These are phyloP conservation scores for Diachasma alloeum DNA, from an alignment of 1,140 invertebrate genomes.

Conservation along the genomic window DNA sequence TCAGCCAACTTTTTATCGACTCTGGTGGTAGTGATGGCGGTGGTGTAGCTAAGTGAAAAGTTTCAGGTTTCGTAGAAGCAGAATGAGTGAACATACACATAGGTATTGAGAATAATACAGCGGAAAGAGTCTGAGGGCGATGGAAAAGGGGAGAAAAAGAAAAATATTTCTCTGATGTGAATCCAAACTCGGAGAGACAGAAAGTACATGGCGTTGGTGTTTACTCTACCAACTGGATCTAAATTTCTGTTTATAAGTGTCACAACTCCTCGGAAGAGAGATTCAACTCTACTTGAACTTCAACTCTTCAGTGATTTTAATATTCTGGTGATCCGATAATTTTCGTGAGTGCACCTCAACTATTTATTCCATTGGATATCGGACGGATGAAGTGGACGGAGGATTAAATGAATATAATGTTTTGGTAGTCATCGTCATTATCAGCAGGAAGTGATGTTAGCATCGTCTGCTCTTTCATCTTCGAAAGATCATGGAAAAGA, in stretches of 20 bases:
- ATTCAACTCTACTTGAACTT: not conserved
- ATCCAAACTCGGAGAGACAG: not conserved
- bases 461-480: too few species aligned
- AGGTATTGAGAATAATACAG: conserved; percentile 19
- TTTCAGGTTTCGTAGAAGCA: conserved; percentile 41
- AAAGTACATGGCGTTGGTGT: conserved; percentile 34
- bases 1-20: conserved; percentile 53
- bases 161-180: not conserved
- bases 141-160: not conserved
- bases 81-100: not conserved
- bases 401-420: too few species aligned
- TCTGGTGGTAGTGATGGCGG: conserved; percentile 26
- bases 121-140: not conserved
- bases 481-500: too few species aligned
- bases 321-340: not conserved
- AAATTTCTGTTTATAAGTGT: conserved; percentile 60
- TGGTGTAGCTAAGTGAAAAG: conserved; percentile 52
- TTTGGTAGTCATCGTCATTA: too few species aligned
- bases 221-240: conserved; percentile 57
- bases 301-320: not conserved
- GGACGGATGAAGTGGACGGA: too few species aligned
- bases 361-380: too few species aligned
- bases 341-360: not conserved
- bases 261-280: conserved; percentile 38
- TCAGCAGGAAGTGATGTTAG: too few species aligned